Conservation (phyloP, 1,140 invertebrate genomes). For the Limonius californicus region DNA sequence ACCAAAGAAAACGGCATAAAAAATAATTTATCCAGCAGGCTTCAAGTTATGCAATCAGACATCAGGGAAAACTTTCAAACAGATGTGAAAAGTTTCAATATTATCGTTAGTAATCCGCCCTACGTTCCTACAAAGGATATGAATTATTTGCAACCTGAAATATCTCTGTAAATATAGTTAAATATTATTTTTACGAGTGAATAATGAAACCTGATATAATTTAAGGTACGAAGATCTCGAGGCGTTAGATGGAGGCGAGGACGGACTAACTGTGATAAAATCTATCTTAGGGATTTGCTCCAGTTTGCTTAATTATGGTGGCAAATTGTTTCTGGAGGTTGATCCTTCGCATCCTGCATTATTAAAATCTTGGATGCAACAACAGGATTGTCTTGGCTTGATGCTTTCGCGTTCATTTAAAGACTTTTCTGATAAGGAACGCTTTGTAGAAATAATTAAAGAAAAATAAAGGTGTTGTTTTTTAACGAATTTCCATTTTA, state of each 20-base stretch:
- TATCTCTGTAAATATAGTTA: constrained; percentile 50
- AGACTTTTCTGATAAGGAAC: constrained; percentile 56
- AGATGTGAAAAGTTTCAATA: constrained; percentile 51
- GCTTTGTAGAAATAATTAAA: constrained; percentile 54
- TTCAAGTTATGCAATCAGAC: constrained; percentile 51
- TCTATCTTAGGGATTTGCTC: constrained; percentile 54
- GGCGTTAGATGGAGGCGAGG: constrained; percentile 59
- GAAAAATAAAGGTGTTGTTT: constrained; percentile 5
- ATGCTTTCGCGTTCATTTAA: constrained; percentile 50
- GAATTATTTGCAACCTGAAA: constrained; percentile 54
- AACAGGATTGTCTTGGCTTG: constrained; percentile 47
- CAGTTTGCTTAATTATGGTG: constrained; percentile 48
- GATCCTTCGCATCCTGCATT: constrained; percentile 55
- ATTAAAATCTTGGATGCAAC: constrained; percentile 49
- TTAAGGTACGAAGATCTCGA: constrained; percentile 63
- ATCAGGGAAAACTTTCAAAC: constrained; percentile 44
- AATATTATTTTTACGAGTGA: background rate
- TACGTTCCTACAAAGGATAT: constrained; percentile 58
- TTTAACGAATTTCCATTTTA: too few relatives aligned
- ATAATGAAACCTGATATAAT: too few relatives aligned
- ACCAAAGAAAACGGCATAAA: constrained; percentile 56
- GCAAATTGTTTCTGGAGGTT: constrained; percentile 57
- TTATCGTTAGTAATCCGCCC: constrained; percentile 65
- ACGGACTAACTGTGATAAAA: constrained; percentile 58
- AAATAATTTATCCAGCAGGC: constrained; percentile 47